These are phyloP conservation scores for Noturus placidus DNA, from an alignment of 2,113 vertebrate genomes.

Conservation along the genomic window DNA sequence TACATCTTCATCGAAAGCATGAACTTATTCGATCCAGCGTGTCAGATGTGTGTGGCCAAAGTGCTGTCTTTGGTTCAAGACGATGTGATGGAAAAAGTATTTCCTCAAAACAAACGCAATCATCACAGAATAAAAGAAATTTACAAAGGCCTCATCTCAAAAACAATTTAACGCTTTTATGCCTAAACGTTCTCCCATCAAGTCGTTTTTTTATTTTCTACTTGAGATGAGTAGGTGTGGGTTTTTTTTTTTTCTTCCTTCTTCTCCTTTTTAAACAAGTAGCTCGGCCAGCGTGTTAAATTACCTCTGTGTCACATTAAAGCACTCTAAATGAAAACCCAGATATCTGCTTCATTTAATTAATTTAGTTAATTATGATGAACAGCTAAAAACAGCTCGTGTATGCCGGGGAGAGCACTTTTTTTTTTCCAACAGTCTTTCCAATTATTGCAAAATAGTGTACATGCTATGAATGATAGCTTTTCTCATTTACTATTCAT, in stretches of 20 bases:
- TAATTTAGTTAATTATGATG: slow-evolving; percentile 44
- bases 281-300: slow-evolving; percentile 33
- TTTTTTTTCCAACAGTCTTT: background rate
- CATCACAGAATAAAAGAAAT: background rate
- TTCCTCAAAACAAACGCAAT: background rate
- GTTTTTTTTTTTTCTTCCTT: background rate
- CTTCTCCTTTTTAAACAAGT: slow-evolving; percentile 21
- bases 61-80: background rate
- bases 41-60: background rate
- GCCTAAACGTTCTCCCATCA: background rate
- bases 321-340: slow-evolving; percentile 42
- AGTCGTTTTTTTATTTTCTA: background rate
- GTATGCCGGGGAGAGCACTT: background rate
- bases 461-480: background rate
- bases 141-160: background rate
- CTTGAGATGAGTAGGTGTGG: background rate
- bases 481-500: background rate
- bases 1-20: background rate
- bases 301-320: slow-evolving; percentile 48
- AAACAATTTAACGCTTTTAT: background rate
- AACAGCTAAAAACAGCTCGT: slow-evolving; percentile 38
- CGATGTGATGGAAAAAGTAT: background rate
- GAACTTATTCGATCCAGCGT: background rate
- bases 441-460: background rate
- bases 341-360: slow-evolving; percentile 49